Conservation (phyloP, 2,888 invertebrate genomes). For the Malachius bipustulatus region DNA sequence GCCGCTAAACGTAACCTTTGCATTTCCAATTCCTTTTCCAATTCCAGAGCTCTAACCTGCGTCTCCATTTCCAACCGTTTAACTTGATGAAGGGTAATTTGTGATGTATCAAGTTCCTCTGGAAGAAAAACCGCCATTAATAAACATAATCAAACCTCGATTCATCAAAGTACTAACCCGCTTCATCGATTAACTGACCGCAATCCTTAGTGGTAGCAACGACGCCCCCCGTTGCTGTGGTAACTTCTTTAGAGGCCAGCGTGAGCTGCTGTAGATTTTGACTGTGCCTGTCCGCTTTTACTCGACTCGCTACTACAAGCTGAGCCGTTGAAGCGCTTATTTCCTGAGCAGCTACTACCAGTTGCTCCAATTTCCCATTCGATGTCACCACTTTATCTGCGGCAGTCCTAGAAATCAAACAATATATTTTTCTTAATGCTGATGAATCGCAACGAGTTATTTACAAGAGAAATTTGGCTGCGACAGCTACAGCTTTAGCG, state of each 20-base stretch:
- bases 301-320: conserved; percentile 90
- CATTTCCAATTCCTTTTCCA: conserved; percentile 81
- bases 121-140: conserved; percentile 26
- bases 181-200: conserved; percentile 72
- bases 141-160: neutral
- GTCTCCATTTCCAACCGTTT: conserved; percentile 96
- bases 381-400: conserved; percentile 85
- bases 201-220: conserved; percentile 91
- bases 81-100: conserved; percentile 84
- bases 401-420: conserved; percentile 68
- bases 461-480: conserved; percentile 87
- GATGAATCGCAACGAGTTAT: no score
- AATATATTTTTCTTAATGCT: no score
- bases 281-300: conserved; percentile 83
- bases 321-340: conserved; percentile 95
- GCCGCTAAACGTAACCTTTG: conserved; percentile 78
- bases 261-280: conserved; percentile 68
- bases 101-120: conserved; percentile 84
- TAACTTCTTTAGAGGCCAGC: conserved; percentile 77
- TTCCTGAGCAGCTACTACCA: conserved; percentile 94
- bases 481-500: conserved; percentile 93
- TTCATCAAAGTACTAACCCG: conserved; percentile 45
- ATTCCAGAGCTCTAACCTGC: conserved; percentile 85
- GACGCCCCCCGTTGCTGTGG: conserved; percentile 57
- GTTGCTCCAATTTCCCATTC: conserved; percentile 78